Base-by-base conservation (phyloP, 2,888 invertebrate genomes). In the Caenorhabditis sp. region DNA sequence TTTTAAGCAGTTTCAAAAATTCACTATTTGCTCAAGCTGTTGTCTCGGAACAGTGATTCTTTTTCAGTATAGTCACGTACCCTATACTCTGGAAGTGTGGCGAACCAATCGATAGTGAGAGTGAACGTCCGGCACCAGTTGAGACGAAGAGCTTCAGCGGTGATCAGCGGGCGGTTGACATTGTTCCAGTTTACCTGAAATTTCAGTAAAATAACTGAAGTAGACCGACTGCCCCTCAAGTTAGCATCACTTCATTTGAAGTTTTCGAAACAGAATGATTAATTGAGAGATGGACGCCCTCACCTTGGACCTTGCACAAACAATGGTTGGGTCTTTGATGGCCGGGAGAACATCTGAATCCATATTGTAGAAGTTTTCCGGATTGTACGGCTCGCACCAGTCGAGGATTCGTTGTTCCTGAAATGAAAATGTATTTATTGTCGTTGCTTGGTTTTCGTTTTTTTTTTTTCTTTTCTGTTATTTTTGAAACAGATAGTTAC, bases 91-190 rank as follows among this genome's bases (percentile, higher is more conserved):
- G 72, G 69, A 0, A 82, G 28, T 2, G 69, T 78, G 9, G 60
- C 53, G 58, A 61, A 79, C 82, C 82, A 82, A 32, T 82, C 82
- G 28, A 82, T 50, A 3, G 82, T 82, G 4, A 82, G 50, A 0
- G 82, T 82, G 47, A 78, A 82, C 22, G 78, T 82, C 0, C 82
- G 68, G 37, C 82, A 82, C 82, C 82, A 82, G 24, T 82, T 82
- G 62, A 79, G 71, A 15, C 82, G 68, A 2, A 82, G 58, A 6
- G 69, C 28, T 44, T 78, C 78, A 2, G 53, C 58, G 5, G 82
- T 82, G 50, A 82, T 76, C 22, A 78, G 18, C 1, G 72, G 69
- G 0, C 74, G 68, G 4, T 28, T 8, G 11, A 20, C 0, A 6
- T 35, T 47, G 22, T 60, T 35, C 74, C 78, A 82, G 20, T 72